phyloP scores from a whole-genome alignment of 2,113 vertebrate genomes.

The Trogon surrucura region DNA sequence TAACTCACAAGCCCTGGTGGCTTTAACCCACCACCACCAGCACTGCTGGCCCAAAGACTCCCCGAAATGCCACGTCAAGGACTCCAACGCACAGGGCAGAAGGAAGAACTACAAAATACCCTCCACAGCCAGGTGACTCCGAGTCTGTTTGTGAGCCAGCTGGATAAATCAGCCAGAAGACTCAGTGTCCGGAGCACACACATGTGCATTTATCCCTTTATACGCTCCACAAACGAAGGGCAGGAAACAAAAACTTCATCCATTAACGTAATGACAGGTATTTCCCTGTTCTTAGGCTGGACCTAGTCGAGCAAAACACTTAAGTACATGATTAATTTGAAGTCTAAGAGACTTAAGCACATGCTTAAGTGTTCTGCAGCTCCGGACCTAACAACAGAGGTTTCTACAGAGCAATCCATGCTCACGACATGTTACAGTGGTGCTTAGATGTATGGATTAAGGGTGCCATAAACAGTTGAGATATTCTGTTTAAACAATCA shows the following conservation, averaged over 20 bases:
- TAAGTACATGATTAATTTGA: conserved; percentile 68
- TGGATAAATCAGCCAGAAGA: neutral
- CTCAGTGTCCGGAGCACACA: neutral
- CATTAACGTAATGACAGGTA: conserved; percentile 36
- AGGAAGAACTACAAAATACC: neutral
- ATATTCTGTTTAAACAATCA: conserved; percentile 73
- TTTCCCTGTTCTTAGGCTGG: conserved; percentile 33
- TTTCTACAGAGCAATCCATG: conserved; percentile 5
- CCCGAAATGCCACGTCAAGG: neutral
- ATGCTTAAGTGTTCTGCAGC: conserved; percentile 49
- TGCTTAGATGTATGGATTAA: conserved; percentile 60
- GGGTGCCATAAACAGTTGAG: conserved; percentile 65
- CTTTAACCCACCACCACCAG: neutral
- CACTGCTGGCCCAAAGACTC: neutral
- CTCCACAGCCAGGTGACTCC: accelerated
- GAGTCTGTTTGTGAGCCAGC: neutral
- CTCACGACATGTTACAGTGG: neutral
- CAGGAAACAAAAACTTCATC: conserved; percentile 61
- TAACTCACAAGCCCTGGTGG: neutral
- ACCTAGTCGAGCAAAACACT: conserved; percentile 3
- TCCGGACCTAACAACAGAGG: conserved; percentile 29
- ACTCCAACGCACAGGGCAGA: neutral
- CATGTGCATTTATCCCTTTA: neutral
- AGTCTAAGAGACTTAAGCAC: conserved; percentile 68
- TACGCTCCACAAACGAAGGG: neutral